These are phyloP conservation scores for Ormyrus nitidulus DNA, from an alignment of 2,888 invertebrate species.

Conservation along the genomic window DNA sequence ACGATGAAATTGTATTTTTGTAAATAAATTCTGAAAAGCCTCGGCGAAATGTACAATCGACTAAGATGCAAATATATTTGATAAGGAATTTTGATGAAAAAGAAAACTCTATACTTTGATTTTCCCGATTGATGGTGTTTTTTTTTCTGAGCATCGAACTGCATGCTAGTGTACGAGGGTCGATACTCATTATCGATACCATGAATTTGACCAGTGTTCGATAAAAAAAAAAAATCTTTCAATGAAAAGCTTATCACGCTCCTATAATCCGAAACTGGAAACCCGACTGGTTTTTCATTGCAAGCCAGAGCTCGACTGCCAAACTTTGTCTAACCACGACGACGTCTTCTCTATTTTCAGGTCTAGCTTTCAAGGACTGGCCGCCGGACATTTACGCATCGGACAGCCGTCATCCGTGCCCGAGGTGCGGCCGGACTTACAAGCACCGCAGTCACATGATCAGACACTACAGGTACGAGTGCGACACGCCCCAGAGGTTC, in stretches of 20 bases:
- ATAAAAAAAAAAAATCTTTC: too few species aligned
- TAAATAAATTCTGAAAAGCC: too few species aligned
- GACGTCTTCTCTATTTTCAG: slow-evolving; percentile 41
- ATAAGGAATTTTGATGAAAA: background rate
- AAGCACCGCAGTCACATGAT: slow-evolving; percentile 80
- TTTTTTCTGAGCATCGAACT: background rate
- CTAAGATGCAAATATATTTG: background rate
- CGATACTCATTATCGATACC: background rate
- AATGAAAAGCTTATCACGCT: too few species aligned
- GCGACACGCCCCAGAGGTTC: slow-evolving; percentile 73
- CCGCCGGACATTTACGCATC: background rate
- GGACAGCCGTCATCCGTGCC: slow-evolving; percentile 74
- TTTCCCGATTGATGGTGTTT: too few species aligned
- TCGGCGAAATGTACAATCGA: background rate
- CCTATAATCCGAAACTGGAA: too few species aligned
- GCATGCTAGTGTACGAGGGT: slow-evolving; percentile 30
- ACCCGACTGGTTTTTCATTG: background rate
- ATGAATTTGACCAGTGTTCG: too few species aligned
- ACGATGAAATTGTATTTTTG: too few species aligned
- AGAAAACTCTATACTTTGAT: too few species aligned
- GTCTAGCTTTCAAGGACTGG: slow-evolving; percentile 27
- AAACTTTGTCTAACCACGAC: slow-evolving; percentile 11
- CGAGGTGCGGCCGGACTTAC: slow-evolving; percentile 79
- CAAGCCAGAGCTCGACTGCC: too few species aligned
- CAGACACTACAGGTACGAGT: slow-evolving; percentile 77